A percentile compares a stretch with the other conserved stretches of the same genome.
phyloP scores from a whole-genome alignment of 2,888 invertebrate genomes.

The Cecidostiba fungosa region DNA sequence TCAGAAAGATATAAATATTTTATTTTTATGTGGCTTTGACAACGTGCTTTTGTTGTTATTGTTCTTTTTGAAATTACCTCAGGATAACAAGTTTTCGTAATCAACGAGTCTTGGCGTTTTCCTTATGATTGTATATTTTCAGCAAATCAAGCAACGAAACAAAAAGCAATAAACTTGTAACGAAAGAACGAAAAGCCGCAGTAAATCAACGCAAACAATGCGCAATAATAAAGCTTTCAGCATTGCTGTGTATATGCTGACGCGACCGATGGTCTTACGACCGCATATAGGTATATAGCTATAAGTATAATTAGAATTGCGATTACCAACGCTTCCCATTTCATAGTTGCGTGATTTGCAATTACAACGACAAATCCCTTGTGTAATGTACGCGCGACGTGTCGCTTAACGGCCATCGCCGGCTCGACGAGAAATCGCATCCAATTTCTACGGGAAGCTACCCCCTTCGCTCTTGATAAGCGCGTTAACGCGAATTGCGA shows the following conservation, averaged over 20 bases:
- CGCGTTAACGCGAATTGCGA: slow-evolving; percentile 36
- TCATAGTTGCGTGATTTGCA: slow-evolving; percentile 43
- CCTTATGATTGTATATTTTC: too few species aligned
- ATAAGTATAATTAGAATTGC: slow-evolving; percentile 38
- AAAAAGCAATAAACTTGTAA: too few species aligned
- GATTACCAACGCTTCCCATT: slow-evolving; percentile 30
- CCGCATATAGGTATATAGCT: neutral
- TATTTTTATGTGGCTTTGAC: too few species aligned
- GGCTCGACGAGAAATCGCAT: slow-evolving; percentile 38
- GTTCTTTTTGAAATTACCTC: too few species aligned
- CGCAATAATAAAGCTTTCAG: neutral
- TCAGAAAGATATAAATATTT: neutral
- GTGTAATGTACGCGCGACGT: slow-evolving; percentile 26
- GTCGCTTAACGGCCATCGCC: slow-evolving; percentile 34
- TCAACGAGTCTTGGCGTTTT: too few species aligned
- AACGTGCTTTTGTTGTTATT: neutral
- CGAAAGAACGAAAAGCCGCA: neutral
- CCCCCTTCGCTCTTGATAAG: neutral
- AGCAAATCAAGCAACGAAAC: too few species aligned
- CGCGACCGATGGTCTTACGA: neutral
- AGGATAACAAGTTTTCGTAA: too few species aligned
- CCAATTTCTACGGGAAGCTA: slow-evolving; percentile 35
- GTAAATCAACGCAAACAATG: neutral
- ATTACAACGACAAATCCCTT: slow-evolving; percentile 48
- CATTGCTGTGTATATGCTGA: neutral